Conservation (phyloP, 2,797 vertebrate species). For the Galaxias olidus region DNA sequence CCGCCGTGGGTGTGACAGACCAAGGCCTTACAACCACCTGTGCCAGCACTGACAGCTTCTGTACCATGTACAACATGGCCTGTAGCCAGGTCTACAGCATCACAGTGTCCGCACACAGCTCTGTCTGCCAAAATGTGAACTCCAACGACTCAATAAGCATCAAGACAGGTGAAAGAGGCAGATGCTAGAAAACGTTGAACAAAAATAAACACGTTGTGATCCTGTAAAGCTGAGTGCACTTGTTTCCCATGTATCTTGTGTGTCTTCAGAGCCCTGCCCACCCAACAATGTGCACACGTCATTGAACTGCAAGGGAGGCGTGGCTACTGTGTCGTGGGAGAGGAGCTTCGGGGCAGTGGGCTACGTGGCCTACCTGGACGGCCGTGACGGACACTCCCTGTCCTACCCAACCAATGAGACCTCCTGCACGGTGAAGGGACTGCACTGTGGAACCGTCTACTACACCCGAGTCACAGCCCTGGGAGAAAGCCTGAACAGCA, state of each 20-base stretch:
- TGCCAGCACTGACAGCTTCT: slow-evolving; percentile 61
- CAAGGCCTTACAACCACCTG: slow-evolving; percentile 61
- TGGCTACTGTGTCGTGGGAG: slow-evolving; percentile 70
- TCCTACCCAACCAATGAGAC: slow-evolving; percentile 59
- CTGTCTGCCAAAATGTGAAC: slow-evolving; percentile 48
- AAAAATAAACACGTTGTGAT: too few relatives aligned
- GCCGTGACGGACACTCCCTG: slow-evolving; percentile 59
- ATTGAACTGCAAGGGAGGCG: slow-evolving; percentile 41
- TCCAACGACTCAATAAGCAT: slow-evolving; percentile 43
- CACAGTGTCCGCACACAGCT: slow-evolving; percentile 63
- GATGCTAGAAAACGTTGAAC: too few relatives aligned
- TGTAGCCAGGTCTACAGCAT: slow-evolving; percentile 73
- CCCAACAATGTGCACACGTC: slow-evolving; percentile 61
- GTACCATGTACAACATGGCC: slow-evolving; percentile 55
- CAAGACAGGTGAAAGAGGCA: slow-evolving; percentile 73
- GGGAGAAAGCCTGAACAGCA: slow-evolving; percentile 62
- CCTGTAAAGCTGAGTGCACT: too few relatives aligned
- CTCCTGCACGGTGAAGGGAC: slow-evolving; percentile 56
- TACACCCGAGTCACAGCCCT: slow-evolving; percentile 56
- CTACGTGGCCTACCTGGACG: slow-evolving; percentile 61
- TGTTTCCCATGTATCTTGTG: not conserved
- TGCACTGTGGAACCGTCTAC: slow-evolving; percentile 74
- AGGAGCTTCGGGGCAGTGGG: slow-evolving; percentile 58
- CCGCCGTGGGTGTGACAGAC: slow-evolving; percentile 48
- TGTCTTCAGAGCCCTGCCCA: slow-evolving; percentile 74